Conservation (phyloP, 2,888 invertebrate species). For the Dryobotodes eremita region DNA sequence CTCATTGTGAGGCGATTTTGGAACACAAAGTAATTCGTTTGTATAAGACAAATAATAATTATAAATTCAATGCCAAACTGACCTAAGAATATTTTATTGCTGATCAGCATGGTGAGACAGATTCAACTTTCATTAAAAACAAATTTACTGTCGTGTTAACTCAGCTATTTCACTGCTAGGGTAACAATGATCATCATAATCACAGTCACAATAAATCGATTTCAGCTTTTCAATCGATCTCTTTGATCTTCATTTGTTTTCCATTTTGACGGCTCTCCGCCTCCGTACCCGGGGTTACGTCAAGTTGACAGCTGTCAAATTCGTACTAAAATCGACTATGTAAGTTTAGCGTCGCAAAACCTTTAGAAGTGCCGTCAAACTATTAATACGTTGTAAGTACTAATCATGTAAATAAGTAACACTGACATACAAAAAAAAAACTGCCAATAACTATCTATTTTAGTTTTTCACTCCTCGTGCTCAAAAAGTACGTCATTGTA, state of each 20-base stretch:
- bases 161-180: background rate
- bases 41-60: background rate
- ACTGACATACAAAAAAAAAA: no score
- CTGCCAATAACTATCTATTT: no score
- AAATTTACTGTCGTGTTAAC: no score
- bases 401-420: background rate
- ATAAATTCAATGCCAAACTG: background rate
- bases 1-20: background rate
- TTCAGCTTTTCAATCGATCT: background rate
- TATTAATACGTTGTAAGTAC: background rate
- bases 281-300: background rate
- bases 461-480: no score
- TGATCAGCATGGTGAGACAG: background rate
- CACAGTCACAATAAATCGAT: background rate
- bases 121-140: background rate
- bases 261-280: background rate
- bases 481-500: no score
- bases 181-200: background rate
- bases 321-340: background rate
- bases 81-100: background rate
- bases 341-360: background rate
- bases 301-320: background rate
- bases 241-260: background rate
- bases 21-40: background rate
- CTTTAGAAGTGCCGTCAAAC: background rate